Conservation (phyloP, 2,797 vertebrate species). For the Triplophysa yarkandensis region DNA sequence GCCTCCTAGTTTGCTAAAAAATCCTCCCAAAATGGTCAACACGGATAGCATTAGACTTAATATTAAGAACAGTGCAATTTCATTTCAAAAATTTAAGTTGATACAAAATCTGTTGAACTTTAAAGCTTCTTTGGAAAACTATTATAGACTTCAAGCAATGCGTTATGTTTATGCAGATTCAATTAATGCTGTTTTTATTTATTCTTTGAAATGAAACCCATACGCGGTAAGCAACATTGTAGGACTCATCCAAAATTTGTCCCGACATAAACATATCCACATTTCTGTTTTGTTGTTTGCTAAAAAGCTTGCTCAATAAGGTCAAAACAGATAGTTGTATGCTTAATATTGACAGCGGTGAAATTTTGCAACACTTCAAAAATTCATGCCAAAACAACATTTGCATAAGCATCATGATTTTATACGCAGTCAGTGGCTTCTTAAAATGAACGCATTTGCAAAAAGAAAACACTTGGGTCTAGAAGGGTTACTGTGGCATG, state of each 20-base stretch:
- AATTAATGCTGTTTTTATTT: too few species aligned
- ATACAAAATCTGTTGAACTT: too few species aligned
- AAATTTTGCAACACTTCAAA: neutral
- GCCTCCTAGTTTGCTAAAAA: too few species aligned
- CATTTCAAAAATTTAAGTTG: too few species aligned
- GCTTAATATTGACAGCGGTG: neutral
- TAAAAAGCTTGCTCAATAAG: neutral
- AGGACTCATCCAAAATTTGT: neutral
- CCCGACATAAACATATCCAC: neutral
- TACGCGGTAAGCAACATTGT: neutral
- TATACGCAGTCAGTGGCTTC: neutral
- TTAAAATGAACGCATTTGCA: neutral
- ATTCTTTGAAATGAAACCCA: neutral
- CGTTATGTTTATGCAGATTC: neutral
- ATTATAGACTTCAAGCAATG: too few species aligned
- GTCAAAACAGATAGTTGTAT: neutral
- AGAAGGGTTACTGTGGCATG: neutral
- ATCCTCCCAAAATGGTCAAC: too few species aligned
- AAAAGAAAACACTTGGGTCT: neutral
- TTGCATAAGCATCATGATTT: neutral
- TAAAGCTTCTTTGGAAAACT: too few species aligned
- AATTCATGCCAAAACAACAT: neutral
- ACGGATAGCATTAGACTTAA: too few species aligned
- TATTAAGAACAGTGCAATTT: too few species aligned
- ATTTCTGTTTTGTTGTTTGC: neutral